phyloP scores from a whole-genome alignment of 2,888 invertebrate species.

The Pediacus dermestoides region DNA sequence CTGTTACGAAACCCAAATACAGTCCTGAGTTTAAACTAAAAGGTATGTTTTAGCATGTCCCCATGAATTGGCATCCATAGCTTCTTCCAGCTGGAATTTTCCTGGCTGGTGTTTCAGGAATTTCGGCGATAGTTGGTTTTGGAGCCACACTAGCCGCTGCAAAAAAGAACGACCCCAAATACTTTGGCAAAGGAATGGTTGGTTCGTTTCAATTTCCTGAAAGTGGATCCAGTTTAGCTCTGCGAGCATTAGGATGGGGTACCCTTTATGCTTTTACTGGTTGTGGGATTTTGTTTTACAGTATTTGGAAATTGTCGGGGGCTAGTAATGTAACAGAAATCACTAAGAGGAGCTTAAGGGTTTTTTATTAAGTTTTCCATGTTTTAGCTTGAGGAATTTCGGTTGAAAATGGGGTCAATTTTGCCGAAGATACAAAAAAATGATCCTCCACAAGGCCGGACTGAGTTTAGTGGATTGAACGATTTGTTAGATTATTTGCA shows the following conservation, averaged over 20 bases:
- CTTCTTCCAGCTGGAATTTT: conserved; percentile 68
- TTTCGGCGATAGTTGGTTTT: conserved; percentile 79
- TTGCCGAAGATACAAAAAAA: conserved; percentile 76
- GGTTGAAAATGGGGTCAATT: conserved; percentile 71
- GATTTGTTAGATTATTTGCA: conserved; percentile 79
- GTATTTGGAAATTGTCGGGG: conserved; percentile 85
- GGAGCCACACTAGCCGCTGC: conserved; percentile 72
- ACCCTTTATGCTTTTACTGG: conserved; percentile 84
- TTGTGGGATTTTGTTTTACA: conserved; percentile 74
- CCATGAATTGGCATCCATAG: background rate
- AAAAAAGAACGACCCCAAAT: conserved; percentile 74
- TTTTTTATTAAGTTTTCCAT: conserved; percentile 6
- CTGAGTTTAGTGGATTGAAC: conserved; percentile 80
- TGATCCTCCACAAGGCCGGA: conserved; percentile 74
- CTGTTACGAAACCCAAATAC: conserved; percentile 11
- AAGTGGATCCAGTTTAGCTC: conserved; percentile 72
- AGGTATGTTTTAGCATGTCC: conserved; percentile 15
- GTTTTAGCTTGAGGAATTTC: conserved; percentile 75
- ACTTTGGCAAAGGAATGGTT: conserved; percentile 70
- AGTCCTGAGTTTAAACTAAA: conserved; percentile 25
- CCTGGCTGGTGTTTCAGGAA: conserved; percentile 68
- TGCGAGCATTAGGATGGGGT: conserved; percentile 84
- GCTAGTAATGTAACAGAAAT: conserved; percentile 66
- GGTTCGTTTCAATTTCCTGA: conserved; percentile 62
- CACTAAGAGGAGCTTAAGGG: background rate